phyloP scores from a whole-genome alignment of 2,888 invertebrate genomes.

The Aphelenchoides bicaudatus region DNA sequence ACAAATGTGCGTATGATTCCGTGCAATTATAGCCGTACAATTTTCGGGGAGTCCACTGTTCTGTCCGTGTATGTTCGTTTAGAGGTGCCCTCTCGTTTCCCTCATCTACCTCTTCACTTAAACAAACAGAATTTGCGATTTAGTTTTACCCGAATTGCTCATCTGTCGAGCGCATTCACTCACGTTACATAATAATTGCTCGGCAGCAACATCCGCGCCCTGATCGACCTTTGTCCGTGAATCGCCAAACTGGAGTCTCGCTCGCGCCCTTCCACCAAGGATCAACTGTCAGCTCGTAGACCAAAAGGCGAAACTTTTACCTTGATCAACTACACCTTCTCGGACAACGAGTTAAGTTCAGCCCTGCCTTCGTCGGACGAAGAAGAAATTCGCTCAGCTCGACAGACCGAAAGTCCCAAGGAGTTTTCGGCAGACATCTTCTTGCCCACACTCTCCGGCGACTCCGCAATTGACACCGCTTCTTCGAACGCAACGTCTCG shows the following conservation, averaged over 20 bases:
- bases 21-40: too few species aligned
- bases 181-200: too few species aligned
- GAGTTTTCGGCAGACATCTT: slow-evolving; percentile 7
- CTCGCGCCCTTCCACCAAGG: background rate
- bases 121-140: too few species aligned
- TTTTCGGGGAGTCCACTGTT: too few species aligned
- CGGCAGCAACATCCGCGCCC: background rate
- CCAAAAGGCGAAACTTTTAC: background rate
- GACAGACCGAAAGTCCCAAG: background rate
- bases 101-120: too few species aligned
- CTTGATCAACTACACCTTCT: background rate
- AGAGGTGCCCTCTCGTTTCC: too few species aligned
- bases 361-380: background rate
- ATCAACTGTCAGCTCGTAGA: background rate
- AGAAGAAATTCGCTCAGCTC: background rate
- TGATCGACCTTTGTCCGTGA: too few species aligned
- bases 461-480: slow-evolving; percentile 2
- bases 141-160: too few species aligned
- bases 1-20: too few species aligned
- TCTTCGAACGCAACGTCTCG: slow-evolving; percentile 6
- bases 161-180: too few species aligned
- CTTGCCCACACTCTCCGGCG: slow-evolving; percentile 6
- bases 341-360: background rate
- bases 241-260: slow-evolving; percentile 3
- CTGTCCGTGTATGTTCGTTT: too few species aligned